These are phyloP conservation scores for Hippocampus barbouri DNA, from an alignment of 2,113 vertebrate species.

Conservation along the genomic window DNA sequence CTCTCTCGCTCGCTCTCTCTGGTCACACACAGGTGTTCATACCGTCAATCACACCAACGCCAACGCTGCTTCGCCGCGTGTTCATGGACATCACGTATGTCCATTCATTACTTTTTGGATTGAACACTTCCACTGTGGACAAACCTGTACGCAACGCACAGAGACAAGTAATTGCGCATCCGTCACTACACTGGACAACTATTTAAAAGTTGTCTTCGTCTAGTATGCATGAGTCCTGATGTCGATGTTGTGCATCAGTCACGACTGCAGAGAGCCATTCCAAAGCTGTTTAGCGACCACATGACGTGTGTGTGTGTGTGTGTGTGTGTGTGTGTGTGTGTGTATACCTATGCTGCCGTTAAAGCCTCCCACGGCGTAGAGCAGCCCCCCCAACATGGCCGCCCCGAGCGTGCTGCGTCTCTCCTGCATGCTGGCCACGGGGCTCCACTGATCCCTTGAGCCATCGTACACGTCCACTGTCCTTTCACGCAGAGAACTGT, in stretches of 20 bases:
- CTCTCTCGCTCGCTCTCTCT: no score
- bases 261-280: background rate
- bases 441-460: conserved; percentile 85
- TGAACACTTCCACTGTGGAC: conserved; percentile 90
- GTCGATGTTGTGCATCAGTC: no score
- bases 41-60: conserved; percentile 93
- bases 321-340: background rate
- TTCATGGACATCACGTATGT: conserved; percentile 92
- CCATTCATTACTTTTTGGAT: conserved; percentile 90
- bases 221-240: no score
- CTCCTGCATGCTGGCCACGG: conserved; percentile 93
- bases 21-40: conserved; percentile 36
- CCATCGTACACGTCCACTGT: conserved; percentile 91
- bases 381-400: conserved; percentile 85
- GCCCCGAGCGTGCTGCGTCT: conserved; percentile 88
- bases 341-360: conserved; percentile 92
- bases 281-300: background rate
- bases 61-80: conserved; percentile 94
- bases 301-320: background rate
- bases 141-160: conserved; percentile 72
- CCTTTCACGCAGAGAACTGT: conserved; percentile 86
- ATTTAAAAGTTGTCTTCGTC: no score
- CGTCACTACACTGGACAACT: background rate
- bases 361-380: conserved; percentile 92
- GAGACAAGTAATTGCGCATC: background rate